Evolutionary conservation across 1,140 invertebrate genomes (phyloP), one percentile per base, ranked within the genome.

Genomic region (Penaeus vannamei): DNA sequence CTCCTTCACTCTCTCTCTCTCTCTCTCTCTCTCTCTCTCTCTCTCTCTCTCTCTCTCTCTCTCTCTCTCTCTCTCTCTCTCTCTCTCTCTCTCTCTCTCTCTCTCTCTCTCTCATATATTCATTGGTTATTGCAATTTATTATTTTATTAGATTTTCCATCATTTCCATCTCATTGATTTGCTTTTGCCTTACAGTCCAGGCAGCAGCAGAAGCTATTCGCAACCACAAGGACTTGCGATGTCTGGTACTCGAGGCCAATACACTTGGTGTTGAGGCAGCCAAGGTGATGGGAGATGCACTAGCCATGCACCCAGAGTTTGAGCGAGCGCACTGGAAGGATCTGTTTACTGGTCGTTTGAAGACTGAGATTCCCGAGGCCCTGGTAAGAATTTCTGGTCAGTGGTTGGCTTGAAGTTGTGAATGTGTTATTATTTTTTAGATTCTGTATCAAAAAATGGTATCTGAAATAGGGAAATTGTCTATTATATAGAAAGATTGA

Each of bases 291-390:
- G 96, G 96, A 0, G 95, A 97, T 92, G 96, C 96, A 0, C 93
- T 99, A 10, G 94, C 96, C 91, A 94, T 94, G 64, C 96, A 97
- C 92, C 94, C 94, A 64, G 95, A 96, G 4, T 95, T 99, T 91
- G 96, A 97, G 92, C 94, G 95, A 92, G 97, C 97, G 0, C 93
- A 97, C 84, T 99, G 98, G 96, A 98, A 98, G 92, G 98, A 99
- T 93, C 96, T 99, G 94, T 99, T 99, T 92, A 99, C 98, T 20
- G 96, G 98, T 0, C 94, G 98, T 80, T 95, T 98, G 92, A 99
- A 99, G 93, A 95, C 96, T 26, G 98, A 99, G 94, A 99, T 99
- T 92, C 98, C 98, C 10, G 94, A 95, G 87, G 97, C 98, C 42
- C 93, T 99, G 91, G 96, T 96, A 93, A 89, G 90, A 46, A 29